A percentile compares a stretch with the other conserved stretches of the same genome.
phyloP scores from a whole-genome alignment of 2,113 vertebrate species.

The Lophotis ruficrista region DNA sequence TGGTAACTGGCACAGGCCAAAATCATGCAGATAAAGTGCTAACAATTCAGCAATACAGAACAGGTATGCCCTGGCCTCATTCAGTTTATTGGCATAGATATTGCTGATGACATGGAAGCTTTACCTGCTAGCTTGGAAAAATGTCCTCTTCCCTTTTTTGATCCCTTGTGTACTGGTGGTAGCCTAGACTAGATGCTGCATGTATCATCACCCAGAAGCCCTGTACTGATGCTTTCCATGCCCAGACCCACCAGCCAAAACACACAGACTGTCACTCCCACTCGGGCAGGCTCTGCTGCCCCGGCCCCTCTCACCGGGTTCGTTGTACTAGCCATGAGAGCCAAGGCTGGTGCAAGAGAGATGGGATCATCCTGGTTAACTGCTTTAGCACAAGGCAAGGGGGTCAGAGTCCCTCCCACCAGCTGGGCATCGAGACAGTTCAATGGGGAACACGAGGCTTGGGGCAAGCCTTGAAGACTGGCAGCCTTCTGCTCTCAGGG shows the following conservation, averaged over 20 bases:
- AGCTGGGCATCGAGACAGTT: rapidly evolving
- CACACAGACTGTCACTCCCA: neutral
- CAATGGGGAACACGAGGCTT: too few species aligned
- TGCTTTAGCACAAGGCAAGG: neutral
- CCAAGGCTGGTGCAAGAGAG: neutral
- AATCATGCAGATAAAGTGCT: neutral
- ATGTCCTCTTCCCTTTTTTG: neutral
- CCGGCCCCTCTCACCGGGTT: rapidly evolving
- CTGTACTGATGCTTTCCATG: neutral
- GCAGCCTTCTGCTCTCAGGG: neutral
- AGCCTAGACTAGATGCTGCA: neutral
- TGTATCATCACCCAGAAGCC: neutral
- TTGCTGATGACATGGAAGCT: neutral
- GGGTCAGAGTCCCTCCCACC: neutral
- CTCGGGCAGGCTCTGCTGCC: neutral
- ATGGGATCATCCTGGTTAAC: neutral
- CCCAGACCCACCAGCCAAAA: neutral
- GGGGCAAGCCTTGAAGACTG: neutral
- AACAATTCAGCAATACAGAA: neutral
- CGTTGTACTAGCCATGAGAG: rapidly evolving
- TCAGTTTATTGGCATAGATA: neutral
- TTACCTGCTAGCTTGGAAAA: neutral
- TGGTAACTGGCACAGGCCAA: neutral
- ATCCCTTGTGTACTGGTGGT: neutral
- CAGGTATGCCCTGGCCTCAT: neutral